Conservation (phyloP, 2,113 vertebrate species). For the Dromas ardeola region DNA sequence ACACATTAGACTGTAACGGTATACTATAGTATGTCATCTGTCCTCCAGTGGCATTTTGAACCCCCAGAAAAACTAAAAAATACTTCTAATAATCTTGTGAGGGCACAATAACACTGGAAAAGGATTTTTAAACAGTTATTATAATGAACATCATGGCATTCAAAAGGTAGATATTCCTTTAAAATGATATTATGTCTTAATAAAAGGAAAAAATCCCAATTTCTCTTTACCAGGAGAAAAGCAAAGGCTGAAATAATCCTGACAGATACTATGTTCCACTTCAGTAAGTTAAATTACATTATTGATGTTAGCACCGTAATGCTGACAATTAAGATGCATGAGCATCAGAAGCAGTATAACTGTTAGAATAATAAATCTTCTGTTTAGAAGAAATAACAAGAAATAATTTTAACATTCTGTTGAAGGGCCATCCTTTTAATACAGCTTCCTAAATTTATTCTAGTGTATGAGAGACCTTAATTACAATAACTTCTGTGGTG, state of each 20-base stretch:
- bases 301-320: background rate
- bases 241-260: background rate
- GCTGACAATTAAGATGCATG: background rate
- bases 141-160: background rate
- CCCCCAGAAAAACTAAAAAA: slow-evolving; percentile 18
- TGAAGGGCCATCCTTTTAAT: background rate
- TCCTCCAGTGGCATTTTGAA: slow-evolving; percentile 58
- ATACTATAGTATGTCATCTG: slow-evolving; percentile 25
- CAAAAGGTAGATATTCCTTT: background rate
- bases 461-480: background rate
- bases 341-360: background rate
- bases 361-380: background rate
- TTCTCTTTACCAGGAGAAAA: background rate
- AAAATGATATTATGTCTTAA: background rate
- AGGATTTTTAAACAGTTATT: background rate
- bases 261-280: background rate
- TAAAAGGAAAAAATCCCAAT: background rate
- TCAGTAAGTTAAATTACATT: background rate
- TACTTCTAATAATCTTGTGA: slow-evolving; percentile 35
- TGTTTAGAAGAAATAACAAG: background rate
- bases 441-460: background rate
- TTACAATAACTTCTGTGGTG: background rate
- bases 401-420: background rate
- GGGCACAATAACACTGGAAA: background rate
- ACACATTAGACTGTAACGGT: slow-evolving; percentile 52